Evolutionary conservation across 2,113 vertebrate genomes (phyloP), one percentile per base, ranked within the genome.

Genomic region (Monopterus albus): DNA sequence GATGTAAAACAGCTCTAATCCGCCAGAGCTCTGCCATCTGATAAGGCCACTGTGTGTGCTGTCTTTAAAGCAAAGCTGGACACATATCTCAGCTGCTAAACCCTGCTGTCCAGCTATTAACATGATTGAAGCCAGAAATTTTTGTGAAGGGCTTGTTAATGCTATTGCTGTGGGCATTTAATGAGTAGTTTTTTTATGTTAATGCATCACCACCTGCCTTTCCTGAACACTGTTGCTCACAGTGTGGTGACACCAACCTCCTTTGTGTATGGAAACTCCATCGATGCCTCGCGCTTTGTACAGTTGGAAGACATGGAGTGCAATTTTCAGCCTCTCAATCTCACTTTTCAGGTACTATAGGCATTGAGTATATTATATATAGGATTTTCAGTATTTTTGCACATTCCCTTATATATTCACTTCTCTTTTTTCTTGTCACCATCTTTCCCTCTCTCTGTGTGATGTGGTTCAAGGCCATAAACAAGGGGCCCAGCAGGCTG

Each of bases 401-500:
- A 23, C 20, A 2, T 31, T 29, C 51, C 25, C 14, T 55, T 46
- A 21, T 65, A 28, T 78, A 65, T 62, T 77, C 20, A 52, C n/a
- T 23, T 20, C 0, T 61, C 11, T 29, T 38, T 69, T 26, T 11
- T n/a, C 68, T 51, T 65, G 15, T 49, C 25, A 46, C 29, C n/a
- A 31, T 66, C 61, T 47, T 20, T 72, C 26, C 8, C 20, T 31
- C 5, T 71, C 13, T 53, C 13, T 55, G 25, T 69, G 40, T 77
- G 25, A 65, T 84, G 47, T 86, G 61, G 13, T 83, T 88, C 35
- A 62, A 99, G 98, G 94, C 97, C 81, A 97, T 98, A 81, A 99
- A 99, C 90, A 94, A 95, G 57, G 98, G 98, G n/a, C 98, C 98
- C 52, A 99, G 98, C 90, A 93, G 95, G 61, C 94, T 98, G 6